Base-by-base conservation (phyloP, 2,113 vertebrate genomes). In the Cettia cetti region DNA sequence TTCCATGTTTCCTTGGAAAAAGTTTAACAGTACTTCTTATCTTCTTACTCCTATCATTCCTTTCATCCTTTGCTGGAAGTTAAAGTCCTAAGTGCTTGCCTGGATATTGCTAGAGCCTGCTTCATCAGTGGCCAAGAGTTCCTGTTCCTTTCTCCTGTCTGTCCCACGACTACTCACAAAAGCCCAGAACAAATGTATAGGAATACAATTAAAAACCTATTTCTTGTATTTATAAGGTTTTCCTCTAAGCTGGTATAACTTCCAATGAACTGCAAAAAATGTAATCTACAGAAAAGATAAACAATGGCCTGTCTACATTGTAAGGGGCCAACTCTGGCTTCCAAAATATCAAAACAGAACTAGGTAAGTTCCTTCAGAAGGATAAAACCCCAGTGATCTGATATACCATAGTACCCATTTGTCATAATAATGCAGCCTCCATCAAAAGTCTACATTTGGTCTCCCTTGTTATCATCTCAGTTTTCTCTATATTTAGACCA, bases 401-500 rank as follows among this genome's bases (percentile, higher is more conserved):
- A 91, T 22, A 79, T 10, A 57, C 10, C 20, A 9, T 44, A 74
- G 35, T 10, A 88, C 11, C 44, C 44, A 12, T 76, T 52, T 77
- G 26, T 84, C 49, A 28, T 19, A 83, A 88, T 20, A 89, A 82
- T 1, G 7, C 40, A 54, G 68, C 15, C 68, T 79, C 76, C 61
- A 87, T 20, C 3, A 31, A 17, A 95, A 76, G 35, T 59, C 49
- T 69, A 79, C 90, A 75, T 91, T 68, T 90, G 45, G 66, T 89
- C 64, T 83, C 77, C 33, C 27, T 75, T 4, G 17, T 37, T 87
- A 85, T 56, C 60, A 49, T 45, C 61, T 72, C 59, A 27, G 63
- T 88, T 95, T 79, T 84, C 79, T 83, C 81, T 84, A 27, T 66
- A 92, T 90, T 95, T 94, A 92, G 74, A 61, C 5, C 19, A 88